Evolutionary conservation across 2,797 vertebrate species (phyloP).

Genomic region (Sebastes oblongus): DNA sequence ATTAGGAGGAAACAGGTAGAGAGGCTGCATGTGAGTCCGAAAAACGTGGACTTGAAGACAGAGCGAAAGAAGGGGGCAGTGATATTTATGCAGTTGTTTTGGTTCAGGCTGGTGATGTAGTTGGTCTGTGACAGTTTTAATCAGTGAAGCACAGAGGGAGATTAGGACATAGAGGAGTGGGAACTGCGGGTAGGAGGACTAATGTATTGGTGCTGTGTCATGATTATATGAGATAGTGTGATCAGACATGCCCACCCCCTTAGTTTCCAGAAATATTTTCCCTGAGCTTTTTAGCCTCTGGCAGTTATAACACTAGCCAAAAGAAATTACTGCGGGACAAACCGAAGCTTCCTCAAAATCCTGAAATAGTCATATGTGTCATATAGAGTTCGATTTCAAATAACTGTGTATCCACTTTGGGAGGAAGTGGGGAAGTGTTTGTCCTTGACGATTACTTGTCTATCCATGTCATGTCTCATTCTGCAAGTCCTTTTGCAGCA

Average conservation of each 20-base stretch:
- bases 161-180: conserved; percentile 28
- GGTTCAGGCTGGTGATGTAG: conserved; percentile 14
- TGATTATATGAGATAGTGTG: conserved; percentile 37
- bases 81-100: background rate
- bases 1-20: background rate
- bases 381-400: background rate
- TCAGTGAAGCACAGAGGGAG: conserved; percentile 7
- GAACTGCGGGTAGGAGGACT: conserved; percentile 39
- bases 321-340: background rate
- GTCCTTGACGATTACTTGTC: background rate
- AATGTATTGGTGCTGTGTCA: conserved; percentile 37
- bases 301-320: conserved; percentile 23
- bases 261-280: conserved; percentile 44
- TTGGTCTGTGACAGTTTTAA: conserved; percentile 25
- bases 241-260: conserved; percentile 51
- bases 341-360: background rate
- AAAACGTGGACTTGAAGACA: conserved; percentile 17
- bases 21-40: conserved; percentile 30
- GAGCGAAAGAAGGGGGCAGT: conserved; percentile 3
- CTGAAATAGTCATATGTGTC: background rate
- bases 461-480: background rate
- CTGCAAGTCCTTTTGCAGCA: no score
- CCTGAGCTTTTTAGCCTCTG: conserved; percentile 29
- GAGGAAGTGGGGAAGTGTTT: background rate
- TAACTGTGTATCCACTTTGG: background rate